Conservation (phyloP, 2,113 vertebrate genomes). For the Gadus chalcogrammus region DNA sequence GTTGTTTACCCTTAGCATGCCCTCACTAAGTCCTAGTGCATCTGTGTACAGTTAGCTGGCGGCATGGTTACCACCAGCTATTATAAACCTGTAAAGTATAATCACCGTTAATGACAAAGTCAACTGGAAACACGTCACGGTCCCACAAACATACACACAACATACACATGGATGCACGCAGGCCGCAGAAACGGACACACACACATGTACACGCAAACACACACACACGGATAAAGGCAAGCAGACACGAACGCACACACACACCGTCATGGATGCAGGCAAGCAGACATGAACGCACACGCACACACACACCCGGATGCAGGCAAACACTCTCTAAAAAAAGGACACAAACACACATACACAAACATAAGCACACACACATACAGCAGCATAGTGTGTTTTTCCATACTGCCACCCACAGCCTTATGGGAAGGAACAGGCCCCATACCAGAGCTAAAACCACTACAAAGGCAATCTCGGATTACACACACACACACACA, state of each 20-base stretch:
- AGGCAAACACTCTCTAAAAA: background rate
- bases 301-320: slow-evolving; percentile 28
- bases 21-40: slow-evolving; percentile 60
- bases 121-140: slow-evolving; percentile 64
- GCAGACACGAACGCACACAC: background rate
- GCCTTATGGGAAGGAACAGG: slow-evolving; percentile 69
- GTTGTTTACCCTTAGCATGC: slow-evolving; percentile 59
- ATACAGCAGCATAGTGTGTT: slow-evolving; percentile 38
- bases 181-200: slow-evolving; percentile 31
- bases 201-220: slow-evolving; percentile 15
- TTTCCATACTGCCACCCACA: slow-evolving; percentile 67
- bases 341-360: background rate
- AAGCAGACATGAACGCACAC: slow-evolving; percentile 22
- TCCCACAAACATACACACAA: slow-evolving; percentile 35
- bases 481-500: slow-evolving; percentile 51
- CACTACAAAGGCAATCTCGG: slow-evolving; percentile 67
- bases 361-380: slow-evolving; percentile 8
- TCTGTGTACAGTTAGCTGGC: slow-evolving; percentile 76
- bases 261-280: background rate
- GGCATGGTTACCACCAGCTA: slow-evolving; percentile 66
- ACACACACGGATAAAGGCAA: slow-evolving; percentile 4
- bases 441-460: slow-evolving; percentile 59
- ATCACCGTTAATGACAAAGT: slow-evolving; percentile 71
- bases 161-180: slow-evolving; percentile 11
- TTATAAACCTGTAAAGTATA: slow-evolving; percentile 71